Evolutionary conservation across 1,140 invertebrate genomes (phyloP), one percentile per base, ranked within the genome.

Genomic region (Bradysia coprophila): DNA sequence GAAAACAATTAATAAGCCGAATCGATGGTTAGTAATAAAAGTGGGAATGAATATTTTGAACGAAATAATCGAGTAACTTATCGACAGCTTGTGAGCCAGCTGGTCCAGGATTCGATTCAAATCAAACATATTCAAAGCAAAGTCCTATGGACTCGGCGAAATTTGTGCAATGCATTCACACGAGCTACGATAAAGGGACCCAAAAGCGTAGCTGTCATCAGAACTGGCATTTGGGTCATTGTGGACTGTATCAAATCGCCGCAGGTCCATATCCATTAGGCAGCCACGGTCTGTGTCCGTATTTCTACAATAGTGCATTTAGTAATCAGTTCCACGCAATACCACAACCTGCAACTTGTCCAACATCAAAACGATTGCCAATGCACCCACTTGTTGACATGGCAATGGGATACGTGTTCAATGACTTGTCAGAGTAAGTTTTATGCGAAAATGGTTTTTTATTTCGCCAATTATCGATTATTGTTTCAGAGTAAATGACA

Each of bases 241-340:
- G 57, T 39, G 57, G 57, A 3, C 44, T 51, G 5, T 49, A 43
- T 2, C 57, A 60, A 40, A 48, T 52, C 1, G 59, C 54, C 5
- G 48, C 53, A 13, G 46, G 49, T 10, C 18, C n/a, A 38, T 52
- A 52, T 39, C 42, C 46, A 3, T 43, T 55, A 3, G 56, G 57
- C 0, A 56, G 51, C n/a, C 57, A 60, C 42, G 57, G 57, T 3
- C 45, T 60, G 3, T 59, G 57, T 42, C 49, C 55, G 3, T 48
- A 52, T 21, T 59, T 60, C 3, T 60, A 60, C 38, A 58, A 57
- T 4, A 52, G 54, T 37, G 48, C 56, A 2, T 60, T 60, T 21
- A 53, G 53, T 36, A 51, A 57, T 46, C 51, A 54, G 0, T 60
- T 60, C 38, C 56, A 56, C 34, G 57, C 57, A 0, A n/a, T 36